Conservation (phyloP, 1,140 invertebrate species). For the Alviniconcha marisindica region DNA sequence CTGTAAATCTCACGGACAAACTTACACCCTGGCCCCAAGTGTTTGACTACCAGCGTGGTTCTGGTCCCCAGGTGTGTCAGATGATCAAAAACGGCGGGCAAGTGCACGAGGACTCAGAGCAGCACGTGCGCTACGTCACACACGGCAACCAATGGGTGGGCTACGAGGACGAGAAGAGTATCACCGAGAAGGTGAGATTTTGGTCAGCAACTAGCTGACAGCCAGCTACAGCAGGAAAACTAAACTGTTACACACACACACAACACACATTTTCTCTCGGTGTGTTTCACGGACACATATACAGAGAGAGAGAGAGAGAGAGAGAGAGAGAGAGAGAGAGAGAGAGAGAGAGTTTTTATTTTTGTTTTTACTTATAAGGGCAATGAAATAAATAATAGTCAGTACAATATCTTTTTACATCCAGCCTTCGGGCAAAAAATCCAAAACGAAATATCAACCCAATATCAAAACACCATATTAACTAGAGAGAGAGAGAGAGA, state of each 20-base stretch:
- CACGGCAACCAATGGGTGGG: conserved; percentile 91
- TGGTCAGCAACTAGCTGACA: not conserved
- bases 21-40: too few relatives aligned
- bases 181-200: conserved; percentile 83
- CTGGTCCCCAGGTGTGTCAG: conserved; percentile 48
- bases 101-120: conserved; percentile 81
- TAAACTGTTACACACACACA: not conserved
- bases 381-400: too few relatives aligned
- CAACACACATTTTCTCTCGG: too few relatives aligned
- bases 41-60: too few relatives aligned
- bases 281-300: not conserved
- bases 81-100: conserved; percentile 40
- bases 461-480: too few relatives aligned
- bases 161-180: conserved; percentile 88
- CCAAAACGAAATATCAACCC: too few relatives aligned
- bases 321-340: too few relatives aligned
- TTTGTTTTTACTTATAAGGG: not conserved
- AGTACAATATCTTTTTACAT: not conserved
- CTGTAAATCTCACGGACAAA: too few relatives aligned
- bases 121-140: conserved; percentile 87
- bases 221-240: not conserved
- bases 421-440: too few relatives aligned
- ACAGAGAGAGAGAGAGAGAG: too few relatives aligned
- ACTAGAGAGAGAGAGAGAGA: too few relatives aligned
- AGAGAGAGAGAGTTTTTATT: not conserved